These are phyloP conservation scores for Torymus texanus DNA, from an alignment of 2,888 invertebrate species.

Conservation along the genomic window DNA sequence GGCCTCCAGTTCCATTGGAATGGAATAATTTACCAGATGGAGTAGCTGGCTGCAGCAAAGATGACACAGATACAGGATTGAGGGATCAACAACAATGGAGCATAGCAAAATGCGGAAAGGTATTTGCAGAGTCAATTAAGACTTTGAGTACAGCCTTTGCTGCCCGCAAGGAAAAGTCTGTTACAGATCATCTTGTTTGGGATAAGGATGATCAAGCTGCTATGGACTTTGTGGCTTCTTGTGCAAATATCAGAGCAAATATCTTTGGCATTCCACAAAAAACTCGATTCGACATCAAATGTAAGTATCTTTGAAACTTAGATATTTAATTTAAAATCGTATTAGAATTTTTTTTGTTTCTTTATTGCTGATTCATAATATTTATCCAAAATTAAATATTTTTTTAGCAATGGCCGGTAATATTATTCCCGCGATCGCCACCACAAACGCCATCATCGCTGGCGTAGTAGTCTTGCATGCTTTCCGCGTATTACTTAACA, in stretches of 20 bases:
- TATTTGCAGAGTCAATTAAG: constrained; percentile 83
- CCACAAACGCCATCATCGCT: constrained; percentile 98
- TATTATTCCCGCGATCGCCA: constrained; percentile 99
- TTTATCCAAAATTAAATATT: not conserved
- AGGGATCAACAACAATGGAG: constrained; percentile 89
- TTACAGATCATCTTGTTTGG: constrained; percentile 89
- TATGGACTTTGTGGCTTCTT: constrained; percentile 97
- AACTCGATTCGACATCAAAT: constrained; percentile 95
- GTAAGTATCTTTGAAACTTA: constrained; percentile 77
- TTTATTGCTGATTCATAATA: constrained; percentile 2
- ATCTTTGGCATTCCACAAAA: constrained; percentile 93
- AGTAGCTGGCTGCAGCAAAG: constrained; percentile 77
- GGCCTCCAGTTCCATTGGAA: constrained; percentile 87
- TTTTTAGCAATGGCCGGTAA: constrained; percentile 96
- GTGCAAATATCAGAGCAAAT: constrained; percentile 93
- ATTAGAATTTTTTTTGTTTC: not conserved
- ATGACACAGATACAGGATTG: constrained; percentile 77
- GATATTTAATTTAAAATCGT: constrained; percentile 3
- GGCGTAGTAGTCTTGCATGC: constrained; percentile 95
- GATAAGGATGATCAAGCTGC: constrained; percentile 96
- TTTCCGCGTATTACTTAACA: constrained; percentile 83
- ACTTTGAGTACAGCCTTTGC: constrained; percentile 80
- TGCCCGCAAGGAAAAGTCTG: constrained; percentile 74
- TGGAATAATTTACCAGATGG: constrained; percentile 80
- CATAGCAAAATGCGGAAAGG: constrained; percentile 82